phyloP scores from a whole-genome alignment of 1,140 invertebrate genomes.

The Bombus polaris region DNA sequence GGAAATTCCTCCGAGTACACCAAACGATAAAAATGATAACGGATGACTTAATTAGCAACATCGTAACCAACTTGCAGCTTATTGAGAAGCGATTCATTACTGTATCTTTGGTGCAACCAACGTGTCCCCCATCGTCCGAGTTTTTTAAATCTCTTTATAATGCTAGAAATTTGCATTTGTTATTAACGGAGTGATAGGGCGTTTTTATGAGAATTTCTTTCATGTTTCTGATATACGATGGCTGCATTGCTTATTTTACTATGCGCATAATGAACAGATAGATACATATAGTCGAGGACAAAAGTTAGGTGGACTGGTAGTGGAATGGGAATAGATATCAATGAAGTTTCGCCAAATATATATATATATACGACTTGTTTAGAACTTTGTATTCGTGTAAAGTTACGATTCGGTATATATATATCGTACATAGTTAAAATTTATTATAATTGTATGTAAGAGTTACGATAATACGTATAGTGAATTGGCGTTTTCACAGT shows the following conservation, averaged over 20 bases:
- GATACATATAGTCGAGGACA: not conserved
- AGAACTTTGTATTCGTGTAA: too few relatives aligned
- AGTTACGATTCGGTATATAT: too few relatives aligned
- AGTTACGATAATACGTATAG: too few relatives aligned
- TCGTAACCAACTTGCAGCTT: not conserved
- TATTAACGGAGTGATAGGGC: not conserved
- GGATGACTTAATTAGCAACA: constrained; percentile 7
- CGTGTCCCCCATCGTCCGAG: not conserved
- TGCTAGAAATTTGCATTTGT: not conserved
- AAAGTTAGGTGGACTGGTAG: too few relatives aligned
- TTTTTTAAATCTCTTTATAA: not conserved
- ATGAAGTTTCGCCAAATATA: too few relatives aligned
- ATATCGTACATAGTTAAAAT: too few relatives aligned
- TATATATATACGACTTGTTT: too few relatives aligned
- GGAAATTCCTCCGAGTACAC: not conserved
- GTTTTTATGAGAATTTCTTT: not conserved
- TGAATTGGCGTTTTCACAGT: too few relatives aligned
- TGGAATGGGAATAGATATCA: too few relatives aligned
- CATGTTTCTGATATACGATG: not conserved
- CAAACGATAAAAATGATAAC: not conserved
- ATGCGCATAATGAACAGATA: not conserved
- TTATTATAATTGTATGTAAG: too few relatives aligned
- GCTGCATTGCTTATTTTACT: not conserved
- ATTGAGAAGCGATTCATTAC: not conserved
- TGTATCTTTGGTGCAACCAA: not conserved